A percentile compares a stretch with the other conserved stretches of the same genome.
Evolutionary conservation across 2,888 invertebrate species (phyloP).

Genomic region (Embidobia sp.): DNA sequence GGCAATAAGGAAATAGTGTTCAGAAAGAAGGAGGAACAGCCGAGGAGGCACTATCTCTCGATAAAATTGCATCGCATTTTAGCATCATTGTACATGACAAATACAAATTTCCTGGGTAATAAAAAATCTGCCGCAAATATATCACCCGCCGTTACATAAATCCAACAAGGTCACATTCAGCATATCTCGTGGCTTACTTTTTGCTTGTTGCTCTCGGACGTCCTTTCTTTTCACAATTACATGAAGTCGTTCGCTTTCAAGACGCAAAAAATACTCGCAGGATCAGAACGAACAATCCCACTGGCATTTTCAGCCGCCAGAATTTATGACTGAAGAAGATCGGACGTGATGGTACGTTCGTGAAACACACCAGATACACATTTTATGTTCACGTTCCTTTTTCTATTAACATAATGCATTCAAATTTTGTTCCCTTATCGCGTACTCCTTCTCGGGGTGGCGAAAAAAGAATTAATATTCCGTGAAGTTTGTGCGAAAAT

Average conservation of each 20-base stretch:
- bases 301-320: constrained; percentile 9
- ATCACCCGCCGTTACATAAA: constrained; percentile 27
- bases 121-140: constrained; percentile 24
- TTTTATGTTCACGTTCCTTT: background rate
- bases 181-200: constrained; percentile 21
- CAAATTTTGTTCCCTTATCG: background rate
- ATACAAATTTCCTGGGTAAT: constrained; percentile 21
- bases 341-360: constrained; percentile 19
- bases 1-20: too few species aligned
- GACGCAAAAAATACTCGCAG: constrained; percentile 17
- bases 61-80: constrained; percentile 1
- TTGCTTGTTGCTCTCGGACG: constrained; percentile 30
- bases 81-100: constrained; percentile 43
- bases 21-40: background rate
- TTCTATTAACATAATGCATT: background rate
- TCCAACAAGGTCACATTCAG: constrained; percentile 29
- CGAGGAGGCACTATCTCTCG: background rate
- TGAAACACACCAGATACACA: constrained; percentile 8
- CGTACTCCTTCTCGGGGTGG: too few species aligned
- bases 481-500: too few species aligned
- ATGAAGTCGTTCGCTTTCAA: constrained; percentile 14
- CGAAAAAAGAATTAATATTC: too few species aligned
- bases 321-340: constrained; percentile 31
- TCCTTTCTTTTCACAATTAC: constrained; percentile 35
- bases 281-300: constrained; percentile 22